phyloP scores from a whole-genome alignment of 2,797 vertebrate species.

The Eremophila alpestris region DNA sequence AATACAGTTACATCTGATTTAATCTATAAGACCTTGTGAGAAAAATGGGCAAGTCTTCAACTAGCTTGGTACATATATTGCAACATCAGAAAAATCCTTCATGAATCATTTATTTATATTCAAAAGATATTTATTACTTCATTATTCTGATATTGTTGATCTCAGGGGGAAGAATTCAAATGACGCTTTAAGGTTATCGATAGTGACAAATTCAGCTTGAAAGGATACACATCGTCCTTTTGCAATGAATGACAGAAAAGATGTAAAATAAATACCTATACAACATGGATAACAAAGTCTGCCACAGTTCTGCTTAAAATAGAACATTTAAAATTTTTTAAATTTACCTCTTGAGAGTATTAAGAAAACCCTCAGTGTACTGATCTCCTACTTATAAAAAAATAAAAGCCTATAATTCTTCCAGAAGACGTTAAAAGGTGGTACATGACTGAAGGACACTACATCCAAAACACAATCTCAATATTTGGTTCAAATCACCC shows the following conservation, averaged over 20 bases:
- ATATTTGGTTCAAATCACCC: not conserved
- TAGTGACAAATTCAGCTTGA: not conserved
- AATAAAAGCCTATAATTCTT: not conserved
- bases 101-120: not conserved
- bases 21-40: not conserved
- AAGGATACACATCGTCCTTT: not conserved
- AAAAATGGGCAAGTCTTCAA: not conserved
- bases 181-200: not conserved
- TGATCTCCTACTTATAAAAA: not conserved
- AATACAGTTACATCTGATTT: not conserved
- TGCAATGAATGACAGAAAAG: not conserved
- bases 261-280: not conserved
- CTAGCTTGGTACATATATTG: not conserved
- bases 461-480: not conserved
- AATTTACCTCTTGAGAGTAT: not conserved
- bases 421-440: not conserved
- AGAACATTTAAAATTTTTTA: not conserved
- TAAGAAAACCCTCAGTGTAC: not conserved
- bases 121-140: not conserved
- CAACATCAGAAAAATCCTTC: not conserved
- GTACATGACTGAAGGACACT: not conserved
- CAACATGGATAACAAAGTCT: not conserved
- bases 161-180: not conserved
- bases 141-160: not conserved
- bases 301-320: not conserved